These are phyloP conservation scores for Lamprotornis superbus DNA, from an alignment of 2,113 vertebrate species.

Conservation along the genomic window DNA sequence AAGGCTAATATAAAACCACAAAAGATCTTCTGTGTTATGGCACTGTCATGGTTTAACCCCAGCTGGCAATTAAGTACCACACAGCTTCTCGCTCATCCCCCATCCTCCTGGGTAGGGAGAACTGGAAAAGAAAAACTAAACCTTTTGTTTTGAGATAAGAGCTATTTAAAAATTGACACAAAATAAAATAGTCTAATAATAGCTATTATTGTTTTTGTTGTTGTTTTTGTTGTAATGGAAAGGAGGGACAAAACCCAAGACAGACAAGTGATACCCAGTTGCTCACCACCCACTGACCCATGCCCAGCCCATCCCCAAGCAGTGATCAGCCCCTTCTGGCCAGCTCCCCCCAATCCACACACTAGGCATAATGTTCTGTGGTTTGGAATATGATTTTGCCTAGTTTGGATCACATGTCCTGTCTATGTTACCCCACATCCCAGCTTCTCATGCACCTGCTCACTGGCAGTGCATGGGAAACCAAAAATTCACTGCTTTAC, in stretches of 20 bases:
- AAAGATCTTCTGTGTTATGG: neutral
- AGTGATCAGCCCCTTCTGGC: too few species aligned
- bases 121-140: neutral
- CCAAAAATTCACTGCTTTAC: neutral
- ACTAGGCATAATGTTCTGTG: fast-evolving
- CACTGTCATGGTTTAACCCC: neutral
- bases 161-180: neutral
- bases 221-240: neutral
- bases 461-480: neutral
- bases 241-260: neutral
- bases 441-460: neutral
- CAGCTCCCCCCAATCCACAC: neutral
- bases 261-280: neutral
- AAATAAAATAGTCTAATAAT: neutral
- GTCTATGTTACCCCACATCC: too few species aligned
- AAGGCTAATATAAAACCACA: neutral
- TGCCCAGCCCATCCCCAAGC: neutral
- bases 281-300: neutral
- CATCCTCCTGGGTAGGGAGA: neutral
- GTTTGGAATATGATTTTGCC: neutral
- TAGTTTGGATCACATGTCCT: neutral
- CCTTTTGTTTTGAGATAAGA: neutral
- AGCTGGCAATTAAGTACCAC: neutral
- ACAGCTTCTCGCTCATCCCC: neutral
- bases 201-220: neutral